These are phyloP conservation scores for Himalopsyche japonica DNA, from an alignment of 2,888 invertebrate species.

Conservation along the genomic window DNA sequence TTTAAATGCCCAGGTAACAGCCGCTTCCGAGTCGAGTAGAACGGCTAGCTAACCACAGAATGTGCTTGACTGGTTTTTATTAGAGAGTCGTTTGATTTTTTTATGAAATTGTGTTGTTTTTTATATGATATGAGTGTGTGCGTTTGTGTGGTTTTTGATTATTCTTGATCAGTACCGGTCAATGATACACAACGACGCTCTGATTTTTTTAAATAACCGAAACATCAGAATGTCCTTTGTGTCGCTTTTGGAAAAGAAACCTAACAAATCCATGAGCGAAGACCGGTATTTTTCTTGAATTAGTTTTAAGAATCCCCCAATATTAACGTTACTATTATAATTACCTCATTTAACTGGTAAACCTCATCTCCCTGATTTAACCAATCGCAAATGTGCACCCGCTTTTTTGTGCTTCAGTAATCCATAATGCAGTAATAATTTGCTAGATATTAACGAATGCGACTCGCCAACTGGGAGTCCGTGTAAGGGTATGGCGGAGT, in stretches of 20 bases:
- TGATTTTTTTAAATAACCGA: background rate
- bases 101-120: conserved; percentile 1
- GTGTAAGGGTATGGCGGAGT: conserved; percentile 72
- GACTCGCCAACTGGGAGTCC: conserved; percentile 58
- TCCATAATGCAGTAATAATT: conserved; percentile 41
- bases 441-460: conserved; percentile 75
- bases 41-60: conserved; percentile 21
- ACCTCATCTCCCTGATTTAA: conserved; percentile 8
- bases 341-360: conserved; percentile 6
- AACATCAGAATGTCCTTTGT: background rate
- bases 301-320: conserved; percentile 7
- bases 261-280: background rate
- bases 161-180: conserved; percentile 3
- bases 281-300: background rate
- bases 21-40: background rate
- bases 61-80: conserved; percentile 12
- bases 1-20: background rate
- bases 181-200: background rate
- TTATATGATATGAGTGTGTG: background rate
- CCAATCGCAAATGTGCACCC: conserved; percentile 29
- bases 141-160: conserved; percentile 3
- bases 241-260: background rate
- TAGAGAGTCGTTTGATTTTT: conserved; percentile 19
- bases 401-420: conserved; percentile 39
- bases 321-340: background rate